Base-by-base conservation (phyloP, 2,888 invertebrate genomes). In the Ditula angustiorana region DNA sequence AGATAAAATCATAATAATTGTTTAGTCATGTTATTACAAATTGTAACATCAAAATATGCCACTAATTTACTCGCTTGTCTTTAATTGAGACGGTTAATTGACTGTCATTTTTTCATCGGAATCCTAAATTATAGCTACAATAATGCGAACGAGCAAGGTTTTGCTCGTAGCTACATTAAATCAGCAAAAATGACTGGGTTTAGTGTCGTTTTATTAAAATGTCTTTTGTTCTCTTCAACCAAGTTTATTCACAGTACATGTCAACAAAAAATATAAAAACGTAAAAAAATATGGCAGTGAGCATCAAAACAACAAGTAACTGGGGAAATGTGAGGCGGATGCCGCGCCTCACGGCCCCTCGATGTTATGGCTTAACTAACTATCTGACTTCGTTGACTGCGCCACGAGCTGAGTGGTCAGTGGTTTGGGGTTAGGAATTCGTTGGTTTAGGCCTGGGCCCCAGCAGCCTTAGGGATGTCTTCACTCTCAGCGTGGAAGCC, bases 401-500 rank as follows among this genome's bases (percentile, higher is more conserved):
- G 30, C 19, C 10, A 50, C 16, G 19, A 41, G 5, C 10, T 10
- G 2, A 7, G 30, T 41, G 8, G 41, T 19, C 19, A 19, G 19
- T 41, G 19, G 41, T 10, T 41, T 19, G 19, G 10, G 41, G 19
- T 41, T 19, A 30, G 16, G 10, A 5, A 11, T 19, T n/a, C 5
- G 50, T 30, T 21, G n/a, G 28, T 50, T 76, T 60, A 76, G 71
- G 68, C 71, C 60, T 33, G 5, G 87, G 56, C 81, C 50, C 94
- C 94, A 56, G 95, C 91, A 47, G 89, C 81, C 50, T 94, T 94
- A 56, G 95, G 95, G 75, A 95, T 81, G 81, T 95, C 94, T 0
- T 90, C 89, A 47, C 95, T 95, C 50, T 93, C 92, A 1, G 95
- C 93, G 69, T 93, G 94, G 93, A 87, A 96, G 67, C 95, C 95